These are phyloP conservation scores for Poecilus cupreus DNA, from an alignment of 2,888 invertebrate species.

Conservation along the genomic window DNA sequence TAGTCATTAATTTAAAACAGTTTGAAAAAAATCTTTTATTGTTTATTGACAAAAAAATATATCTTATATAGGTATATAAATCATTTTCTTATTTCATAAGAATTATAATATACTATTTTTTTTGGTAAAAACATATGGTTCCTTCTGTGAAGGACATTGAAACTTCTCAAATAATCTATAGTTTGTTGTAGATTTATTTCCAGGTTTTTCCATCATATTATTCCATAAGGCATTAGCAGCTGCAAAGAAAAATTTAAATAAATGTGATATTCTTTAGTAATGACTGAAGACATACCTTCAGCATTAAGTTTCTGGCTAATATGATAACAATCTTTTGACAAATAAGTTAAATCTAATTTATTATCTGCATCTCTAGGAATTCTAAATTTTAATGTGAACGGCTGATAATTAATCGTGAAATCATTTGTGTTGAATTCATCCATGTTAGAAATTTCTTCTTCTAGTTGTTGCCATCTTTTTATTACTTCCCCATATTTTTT, in stretches of 20 bases:
- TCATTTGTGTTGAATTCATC: conserved; percentile 74
- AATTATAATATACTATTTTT: conserved; percentile 65
- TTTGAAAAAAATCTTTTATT: not conserved
- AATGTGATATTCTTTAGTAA: too few species aligned
- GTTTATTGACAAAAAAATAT: not conserved
- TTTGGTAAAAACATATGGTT: conserved; percentile 73
- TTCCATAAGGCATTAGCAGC: conserved; percentile 79
- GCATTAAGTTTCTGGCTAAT: conserved; percentile 78
- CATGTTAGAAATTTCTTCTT: conserved; percentile 73
- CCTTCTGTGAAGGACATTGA: conserved; percentile 72
- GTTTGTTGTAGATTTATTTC: conserved; percentile 70
- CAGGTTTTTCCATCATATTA: conserved; percentile 76
- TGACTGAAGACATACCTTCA: conserved; percentile 69
- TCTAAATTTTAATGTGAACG: conserved; percentile 71
- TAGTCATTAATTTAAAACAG: not conserved
- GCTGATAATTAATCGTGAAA: conserved; percentile 77
- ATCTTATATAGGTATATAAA: not conserved
- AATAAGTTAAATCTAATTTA: conserved; percentile 73
- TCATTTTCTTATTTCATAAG: not conserved
- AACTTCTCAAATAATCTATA: conserved; percentile 69
- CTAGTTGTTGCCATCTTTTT: conserved; percentile 74
- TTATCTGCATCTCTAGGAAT: conserved; percentile 72
- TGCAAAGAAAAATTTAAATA: conserved; percentile 62
- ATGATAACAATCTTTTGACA: conserved; percentile 80
- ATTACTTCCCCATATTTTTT: conserved; percentile 73